Evolutionary conservation across 2,888 invertebrate species (phyloP).

Genomic region (Catocala nupta): DNA sequence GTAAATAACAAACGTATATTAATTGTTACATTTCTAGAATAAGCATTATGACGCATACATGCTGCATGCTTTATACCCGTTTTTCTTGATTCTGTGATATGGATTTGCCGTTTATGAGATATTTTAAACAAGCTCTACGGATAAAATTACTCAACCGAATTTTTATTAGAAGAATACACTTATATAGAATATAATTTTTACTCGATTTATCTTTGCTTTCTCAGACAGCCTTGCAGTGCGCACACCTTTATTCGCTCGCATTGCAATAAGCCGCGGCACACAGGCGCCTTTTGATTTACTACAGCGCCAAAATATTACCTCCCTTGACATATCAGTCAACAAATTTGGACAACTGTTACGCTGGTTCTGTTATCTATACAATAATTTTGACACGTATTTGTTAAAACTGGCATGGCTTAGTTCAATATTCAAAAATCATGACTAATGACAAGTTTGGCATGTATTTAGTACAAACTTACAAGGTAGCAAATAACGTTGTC

Average conservation of each 20-base stretch:
- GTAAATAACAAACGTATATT: background rate
- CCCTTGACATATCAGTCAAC: constrained; percentile 55
- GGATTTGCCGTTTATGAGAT: background rate
- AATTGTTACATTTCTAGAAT: background rate
- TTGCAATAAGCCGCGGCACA: constrained; percentile 35
- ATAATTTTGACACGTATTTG: constrained; percentile 36
- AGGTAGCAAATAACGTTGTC: no score
- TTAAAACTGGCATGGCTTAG: constrained; percentile 25
- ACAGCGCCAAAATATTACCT: constrained; percentile 68
- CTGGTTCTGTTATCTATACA: constrained; percentile 39
- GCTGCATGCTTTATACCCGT: background rate
- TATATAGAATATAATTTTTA: background rate
- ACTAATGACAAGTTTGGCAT: no score
- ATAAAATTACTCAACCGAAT: no score
- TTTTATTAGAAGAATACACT: no score
- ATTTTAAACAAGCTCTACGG: background rate
- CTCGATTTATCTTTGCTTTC: background rate
- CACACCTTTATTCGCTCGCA: constrained; percentile 32
- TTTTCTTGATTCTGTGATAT: no score
- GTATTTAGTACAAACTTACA: no score
- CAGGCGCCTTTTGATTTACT: constrained; percentile 77
- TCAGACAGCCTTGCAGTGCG: background rate
- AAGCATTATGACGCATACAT: no score
- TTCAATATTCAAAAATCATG: constrained; percentile 7
- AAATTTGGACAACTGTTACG: constrained; percentile 49